Evolutionary conservation across 1,140 invertebrate genomes (phyloP).

Genomic region (Cydia amplana): DNA sequence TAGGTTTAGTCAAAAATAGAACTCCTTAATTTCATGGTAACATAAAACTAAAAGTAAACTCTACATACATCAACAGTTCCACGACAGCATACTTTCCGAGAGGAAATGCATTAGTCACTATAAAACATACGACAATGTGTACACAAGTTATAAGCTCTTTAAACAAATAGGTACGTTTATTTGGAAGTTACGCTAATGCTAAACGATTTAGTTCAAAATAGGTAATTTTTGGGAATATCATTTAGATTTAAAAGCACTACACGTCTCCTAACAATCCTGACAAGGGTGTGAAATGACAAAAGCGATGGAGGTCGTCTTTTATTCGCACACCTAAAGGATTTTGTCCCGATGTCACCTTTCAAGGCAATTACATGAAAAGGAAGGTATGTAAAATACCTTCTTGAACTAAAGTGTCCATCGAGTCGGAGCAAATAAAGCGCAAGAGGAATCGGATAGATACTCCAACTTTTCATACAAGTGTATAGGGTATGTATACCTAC

Average conservation of each 20-base stretch:
- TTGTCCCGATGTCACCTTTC: constrained; percentile 40
- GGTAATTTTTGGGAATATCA: background rate
- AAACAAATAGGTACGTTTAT: no score
- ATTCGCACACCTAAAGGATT: constrained; percentile 41
- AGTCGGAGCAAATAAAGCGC: background rate
- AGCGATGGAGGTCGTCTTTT: constrained; percentile 44
- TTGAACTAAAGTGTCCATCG: constrained; percentile 21
- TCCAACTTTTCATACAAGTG: background rate
- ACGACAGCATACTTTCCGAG: no score
- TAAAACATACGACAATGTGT: no score
- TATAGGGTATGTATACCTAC: background rate
- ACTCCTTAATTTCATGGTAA: no score
- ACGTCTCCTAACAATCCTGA: constrained; percentile 45
- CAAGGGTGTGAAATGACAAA: constrained; percentile 50
- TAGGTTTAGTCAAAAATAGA: no score
- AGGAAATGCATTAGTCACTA: no score
- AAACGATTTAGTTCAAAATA: background rate
- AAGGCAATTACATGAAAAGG: constrained; percentile 29
- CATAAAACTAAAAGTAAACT: no score
- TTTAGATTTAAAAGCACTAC: constrained; percentile 44
- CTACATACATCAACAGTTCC: no score
- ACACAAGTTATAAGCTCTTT: background rate
- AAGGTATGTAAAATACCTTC: constrained; percentile 31
- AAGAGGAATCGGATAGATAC: constrained; percentile 1
- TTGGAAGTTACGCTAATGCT: background rate